phyloP scores from a whole-genome alignment of 2,113 vertebrate genomes.

The Lampris incognitus region DNA sequence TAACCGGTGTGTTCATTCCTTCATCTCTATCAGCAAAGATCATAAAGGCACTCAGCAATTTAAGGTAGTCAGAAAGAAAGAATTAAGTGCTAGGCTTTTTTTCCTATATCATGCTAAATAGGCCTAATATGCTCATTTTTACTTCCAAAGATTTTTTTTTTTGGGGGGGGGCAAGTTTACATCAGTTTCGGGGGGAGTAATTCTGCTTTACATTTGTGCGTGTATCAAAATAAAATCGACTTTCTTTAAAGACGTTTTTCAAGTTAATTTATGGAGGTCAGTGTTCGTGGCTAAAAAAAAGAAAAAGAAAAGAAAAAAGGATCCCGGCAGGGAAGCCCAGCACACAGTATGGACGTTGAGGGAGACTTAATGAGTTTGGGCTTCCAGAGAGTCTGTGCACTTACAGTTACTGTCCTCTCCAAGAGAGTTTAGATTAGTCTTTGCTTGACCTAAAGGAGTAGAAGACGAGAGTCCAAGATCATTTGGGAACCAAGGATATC shows the following conservation, averaged over 20 bases:
- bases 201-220: slow-evolving; percentile 11
- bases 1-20: neutral
- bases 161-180: neutral
- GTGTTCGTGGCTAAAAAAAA: neutral
- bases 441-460: slow-evolving; percentile 19
- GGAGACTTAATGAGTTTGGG: no score
- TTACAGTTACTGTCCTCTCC: no score
- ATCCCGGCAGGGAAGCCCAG: no score
- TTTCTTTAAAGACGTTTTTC: neutral
- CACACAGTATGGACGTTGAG: no score
- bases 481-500: neutral
- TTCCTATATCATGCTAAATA: neutral
- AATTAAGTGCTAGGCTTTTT: slow-evolving; percentile 15
- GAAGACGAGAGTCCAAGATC: neutral
- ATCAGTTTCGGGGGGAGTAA: neutral
- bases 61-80: neutral
- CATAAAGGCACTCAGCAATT: slow-evolving; percentile 39
- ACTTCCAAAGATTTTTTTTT: no score
- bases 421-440: neutral
- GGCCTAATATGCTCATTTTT: neutral
- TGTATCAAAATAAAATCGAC: neutral
- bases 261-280: neutral
- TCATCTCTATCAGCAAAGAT: neutral
- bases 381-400: no score
- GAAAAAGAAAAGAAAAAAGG: no score